Percentiles rank a stretch among this genome's conserved stretches.
Evolutionary conservation across 2,113 vertebrate genomes (phyloP).

Genomic region (Eonycteris spelaea): DNA sequence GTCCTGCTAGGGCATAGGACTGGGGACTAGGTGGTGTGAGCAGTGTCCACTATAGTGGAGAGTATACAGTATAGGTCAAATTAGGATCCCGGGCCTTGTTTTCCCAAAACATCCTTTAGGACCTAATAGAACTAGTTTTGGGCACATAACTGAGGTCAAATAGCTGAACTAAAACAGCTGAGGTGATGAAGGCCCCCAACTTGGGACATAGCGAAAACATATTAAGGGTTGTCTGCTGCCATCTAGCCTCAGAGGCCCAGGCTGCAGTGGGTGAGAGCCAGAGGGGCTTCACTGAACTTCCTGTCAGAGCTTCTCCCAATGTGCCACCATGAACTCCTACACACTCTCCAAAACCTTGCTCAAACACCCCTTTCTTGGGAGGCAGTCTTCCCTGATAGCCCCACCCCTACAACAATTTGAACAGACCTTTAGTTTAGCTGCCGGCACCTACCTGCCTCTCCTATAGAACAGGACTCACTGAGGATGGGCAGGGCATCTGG

Average conservation of each 20-base stretch:
- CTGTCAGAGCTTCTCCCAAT: background rate
- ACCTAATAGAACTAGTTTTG: background rate
- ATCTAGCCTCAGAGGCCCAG: background rate
- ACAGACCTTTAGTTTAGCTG: background rate
- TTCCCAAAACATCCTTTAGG: background rate
- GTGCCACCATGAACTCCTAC: background rate
- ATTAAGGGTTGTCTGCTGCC: background rate
- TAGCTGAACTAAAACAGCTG: background rate
- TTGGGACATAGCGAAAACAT: background rate
- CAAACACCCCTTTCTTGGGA: too few relatives aligned
- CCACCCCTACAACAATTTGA: background rate
- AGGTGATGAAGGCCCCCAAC: background rate
- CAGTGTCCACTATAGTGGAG: rapidly evolving
- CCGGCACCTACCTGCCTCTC: background rate
- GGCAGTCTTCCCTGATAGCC: background rate
- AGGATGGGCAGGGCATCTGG: background rate
- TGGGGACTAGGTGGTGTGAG: background rate
- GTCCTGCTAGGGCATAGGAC: background rate
- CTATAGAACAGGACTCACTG: background rate
- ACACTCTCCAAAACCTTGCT: background rate
- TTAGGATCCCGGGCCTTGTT: background rate
- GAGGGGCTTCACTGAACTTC: background rate
- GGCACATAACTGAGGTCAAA: background rate
- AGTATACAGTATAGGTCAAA: background rate
- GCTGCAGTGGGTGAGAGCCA: background rate